A percentile compares a stretch with the other conserved stretches of the same genome.
phyloP scores from a whole-genome alignment of 2,113 vertebrate genomes.

The Mobula hypostoma region DNA sequence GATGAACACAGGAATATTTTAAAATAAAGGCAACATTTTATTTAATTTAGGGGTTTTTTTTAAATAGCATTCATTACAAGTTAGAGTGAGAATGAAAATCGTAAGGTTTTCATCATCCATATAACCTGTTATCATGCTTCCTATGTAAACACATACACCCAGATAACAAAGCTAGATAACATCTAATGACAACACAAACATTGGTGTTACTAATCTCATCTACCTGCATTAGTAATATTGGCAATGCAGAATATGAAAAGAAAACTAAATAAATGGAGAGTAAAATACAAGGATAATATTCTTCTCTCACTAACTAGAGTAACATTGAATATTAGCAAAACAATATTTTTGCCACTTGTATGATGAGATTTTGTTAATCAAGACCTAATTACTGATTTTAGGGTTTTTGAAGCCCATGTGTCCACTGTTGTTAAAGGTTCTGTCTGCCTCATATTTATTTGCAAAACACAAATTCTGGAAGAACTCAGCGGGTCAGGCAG shows the following conservation, averaged over 20 bases:
- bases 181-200: background rate
- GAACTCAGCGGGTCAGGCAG: too few relatives aligned
- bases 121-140: background rate
- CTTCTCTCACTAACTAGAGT: background rate
- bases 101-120: background rate
- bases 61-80: background rate
- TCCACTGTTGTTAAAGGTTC: background rate
- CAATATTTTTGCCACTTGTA: background rate
- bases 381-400: background rate
- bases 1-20: background rate
- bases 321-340: background rate
- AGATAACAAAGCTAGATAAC: background rate
- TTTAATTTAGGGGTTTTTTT: background rate
- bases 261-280: background rate
- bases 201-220: too few relatives aligned
- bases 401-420: too few relatives aligned
- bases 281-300: background rate
- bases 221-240: background rate
- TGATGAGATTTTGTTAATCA: background rate
- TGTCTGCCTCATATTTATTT: background rate
- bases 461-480: too few relatives aligned
- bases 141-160: background rate
- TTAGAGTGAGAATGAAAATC: background rate
- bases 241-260: background rate
- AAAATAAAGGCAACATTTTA: background rate